Evolutionary conservation across 2,113 vertebrate species (phyloP).

Genomic region (Zootoca vivipara): DNA sequence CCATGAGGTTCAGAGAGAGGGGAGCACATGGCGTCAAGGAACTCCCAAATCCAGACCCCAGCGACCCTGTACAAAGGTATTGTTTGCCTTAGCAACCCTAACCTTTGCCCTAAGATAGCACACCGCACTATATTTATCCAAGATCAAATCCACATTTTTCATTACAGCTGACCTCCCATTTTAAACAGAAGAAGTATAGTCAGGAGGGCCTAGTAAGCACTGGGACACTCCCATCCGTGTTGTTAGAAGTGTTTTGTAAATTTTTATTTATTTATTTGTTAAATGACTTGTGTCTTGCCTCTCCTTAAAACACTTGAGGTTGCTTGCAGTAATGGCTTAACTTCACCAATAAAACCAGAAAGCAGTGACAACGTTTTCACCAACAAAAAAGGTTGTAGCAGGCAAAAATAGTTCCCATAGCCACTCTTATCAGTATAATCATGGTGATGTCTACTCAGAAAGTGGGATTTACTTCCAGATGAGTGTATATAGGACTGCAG

Average conservation of each 20-base stretch:
- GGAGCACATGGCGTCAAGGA: conserved; percentile 78
- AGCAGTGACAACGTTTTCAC: background rate
- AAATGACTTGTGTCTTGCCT: background rate
- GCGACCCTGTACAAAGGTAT: conserved; percentile 87
- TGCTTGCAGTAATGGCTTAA: background rate
- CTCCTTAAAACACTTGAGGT: background rate
- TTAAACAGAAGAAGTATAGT: background rate
- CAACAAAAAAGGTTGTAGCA: background rate
- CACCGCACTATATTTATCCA: background rate
- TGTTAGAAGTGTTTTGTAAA: background rate
- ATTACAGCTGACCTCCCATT: background rate
- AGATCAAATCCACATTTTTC: background rate
- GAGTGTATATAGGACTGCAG: background rate
- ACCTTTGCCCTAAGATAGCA: background rate
- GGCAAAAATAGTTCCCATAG: background rate
- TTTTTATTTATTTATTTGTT: background rate
- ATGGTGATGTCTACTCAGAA: background rate
- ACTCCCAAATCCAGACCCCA: conserved; percentile 78
- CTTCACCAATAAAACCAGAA: background rate
- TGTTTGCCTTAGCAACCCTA: accelerated
- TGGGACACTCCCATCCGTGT: background rate
- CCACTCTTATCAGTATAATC: background rate
- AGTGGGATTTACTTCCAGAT: background rate
- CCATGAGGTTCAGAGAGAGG: conserved; percentile 84
- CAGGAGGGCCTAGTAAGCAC: background rate